phyloP scores from a whole-genome alignment of 2,113 vertebrate genomes.

The Archilochus colubris region DNA sequence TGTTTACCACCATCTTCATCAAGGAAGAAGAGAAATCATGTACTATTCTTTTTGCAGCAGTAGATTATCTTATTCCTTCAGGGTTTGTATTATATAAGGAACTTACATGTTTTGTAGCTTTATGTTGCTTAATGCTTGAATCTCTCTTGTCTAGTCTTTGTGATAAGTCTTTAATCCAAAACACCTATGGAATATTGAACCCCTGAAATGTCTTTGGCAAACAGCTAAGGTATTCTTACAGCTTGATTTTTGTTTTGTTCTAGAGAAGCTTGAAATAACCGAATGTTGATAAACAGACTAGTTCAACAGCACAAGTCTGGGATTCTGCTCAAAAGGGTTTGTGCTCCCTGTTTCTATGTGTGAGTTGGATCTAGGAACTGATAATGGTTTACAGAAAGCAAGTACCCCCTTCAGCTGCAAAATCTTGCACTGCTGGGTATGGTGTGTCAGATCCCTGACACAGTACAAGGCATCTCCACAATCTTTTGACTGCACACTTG shows the following conservation, averaged over 20 bases:
- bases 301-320: neutral
- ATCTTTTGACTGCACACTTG: neutral
- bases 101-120: neutral
- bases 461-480: rapidly evolving
- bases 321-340: neutral
- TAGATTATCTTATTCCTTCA: neutral
- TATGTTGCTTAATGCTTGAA: neutral
- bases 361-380: neutral
- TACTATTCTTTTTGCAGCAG: neutral
- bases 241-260: neutral
- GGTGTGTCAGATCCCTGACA: neutral
- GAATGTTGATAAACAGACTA: neutral
- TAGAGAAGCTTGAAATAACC: neutral
- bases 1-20: neutral
- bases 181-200: neutral
- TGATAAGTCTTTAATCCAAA: neutral
- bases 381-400: neutral
- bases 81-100: neutral
- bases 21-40: neutral
- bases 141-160: neutral
- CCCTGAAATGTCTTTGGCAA: neutral
- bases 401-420: neutral
- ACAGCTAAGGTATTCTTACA: neutral
- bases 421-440: neutral
- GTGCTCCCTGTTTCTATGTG: neutral